Base-by-base conservation (phyloP, 2,113 vertebrate species). In the Larimichthys crocea region DNA sequence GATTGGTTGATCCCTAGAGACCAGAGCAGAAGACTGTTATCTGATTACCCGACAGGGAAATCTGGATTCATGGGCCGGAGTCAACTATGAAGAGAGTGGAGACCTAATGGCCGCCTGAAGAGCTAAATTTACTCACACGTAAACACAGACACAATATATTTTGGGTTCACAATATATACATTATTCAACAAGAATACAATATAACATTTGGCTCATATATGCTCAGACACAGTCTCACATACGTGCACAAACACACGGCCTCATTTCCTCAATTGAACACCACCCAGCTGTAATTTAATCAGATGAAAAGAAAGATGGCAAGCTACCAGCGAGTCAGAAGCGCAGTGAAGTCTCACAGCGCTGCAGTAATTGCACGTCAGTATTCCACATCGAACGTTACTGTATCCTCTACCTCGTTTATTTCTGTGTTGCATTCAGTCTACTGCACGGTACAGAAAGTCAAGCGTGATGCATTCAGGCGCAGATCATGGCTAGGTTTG, bases 211-310 rank as follows among this genome's bases (percentile, higher is more conserved):
- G 9, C 22, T 46, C 6, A 14, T 42, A 14, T 31, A 22, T 26
- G 29, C 10, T 20, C 22, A 17, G 8, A 19, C 46, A 31, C 17
- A 29, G 15, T 3, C 35, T 20, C 5, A 46, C 35, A 48, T 10
- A 57, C 11, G 44, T 31, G 24, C 61, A 55, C 22, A 48, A 24
- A 49, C 20, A 66, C 68, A 70, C 69, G 17, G 74, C 78, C 76
- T 80, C 50, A 79, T 85, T 89, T 91, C 86, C 91, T 89, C 74
- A 3, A 31, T 17, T 62, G 49, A 90, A 76, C 80, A 24, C 69
- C 71, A 82, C 74, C 75, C 76, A 86, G 82, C 85, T 75, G 55
- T 91, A 93, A 93, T 92, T 79, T 74, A 87, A 94, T 94, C 84
- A 89, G 82, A 87, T 29, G 66, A 75, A 70, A 62, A 64, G 68